Evolutionary conservation across 2,797 vertebrate species (phyloP), one percentile per base, ranked within the genome.

Genomic region (Mormyrus hasselquistii): DNA sequence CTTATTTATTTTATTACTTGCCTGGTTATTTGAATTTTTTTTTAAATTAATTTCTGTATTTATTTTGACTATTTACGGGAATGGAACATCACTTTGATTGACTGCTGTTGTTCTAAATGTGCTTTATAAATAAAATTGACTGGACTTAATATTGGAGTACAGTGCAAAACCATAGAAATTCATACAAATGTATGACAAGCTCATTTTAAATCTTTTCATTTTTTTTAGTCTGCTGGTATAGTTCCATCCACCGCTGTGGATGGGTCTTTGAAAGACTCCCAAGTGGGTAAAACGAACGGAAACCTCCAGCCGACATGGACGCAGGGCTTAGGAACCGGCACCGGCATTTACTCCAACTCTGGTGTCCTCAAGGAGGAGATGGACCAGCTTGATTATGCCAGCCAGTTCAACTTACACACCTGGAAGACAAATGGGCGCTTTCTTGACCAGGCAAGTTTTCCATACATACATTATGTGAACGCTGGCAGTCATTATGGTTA

Each of bases 401-500:
- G 90, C 3, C 85, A 84, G 7, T 83, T 59, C 41, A 34, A 87
- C 16, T 0, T 91, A 29, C 90, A 93, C 88, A 93, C 90, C 10
- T 94, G 93, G 93, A 91, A 87, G 84, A 92, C 90, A 25, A 94
- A 93, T 19, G 89, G 88, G 1, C 53, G 84, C n/a, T 92, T 91
- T 55, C 86, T 94, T n/a, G 89, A 90, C 8, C 90, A 90, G 87
- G 94, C 94, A 88, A 91, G 89, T 19, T 22, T 83, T 34, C 19
- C 25, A 34, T 47, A 5, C 41, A 87, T 8, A 41, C 12, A 38
- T 87, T 16, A 59, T 16, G 49, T 85, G n/a, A 25, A 85, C 0
- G 25, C 49, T 50, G 83, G 22, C 22, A 53, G 7, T 85, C 47
- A 29, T 85, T 53, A 50, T 53, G n/a, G 4, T 25, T 34, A 14